Conservation (phyloP, 2,888 invertebrate species). For the Diaperis boleti region DNA sequence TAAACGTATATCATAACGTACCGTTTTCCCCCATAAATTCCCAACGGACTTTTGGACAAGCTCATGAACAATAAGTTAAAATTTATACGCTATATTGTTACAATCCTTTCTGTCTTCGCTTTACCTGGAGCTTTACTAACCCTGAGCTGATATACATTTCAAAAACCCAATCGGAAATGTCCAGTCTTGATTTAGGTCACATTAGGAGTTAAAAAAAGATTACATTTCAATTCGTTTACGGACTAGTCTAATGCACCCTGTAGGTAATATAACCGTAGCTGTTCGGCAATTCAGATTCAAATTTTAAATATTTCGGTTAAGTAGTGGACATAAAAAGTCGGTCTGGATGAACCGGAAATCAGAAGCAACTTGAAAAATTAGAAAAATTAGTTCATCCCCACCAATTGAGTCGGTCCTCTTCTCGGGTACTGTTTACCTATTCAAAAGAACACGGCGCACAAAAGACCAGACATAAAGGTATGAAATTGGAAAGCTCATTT, state of each 20-base stretch:
- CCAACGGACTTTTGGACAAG: conserved; percentile 51
- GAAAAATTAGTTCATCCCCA: not conserved
- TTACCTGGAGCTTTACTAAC: conserved; percentile 42
- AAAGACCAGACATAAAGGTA: conserved; percentile 33
- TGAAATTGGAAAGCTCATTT: conserved; percentile 40
- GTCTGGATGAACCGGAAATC: conserved; percentile 15
- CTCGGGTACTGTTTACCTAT: conserved; percentile 12
- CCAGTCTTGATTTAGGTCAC: conserved; percentile 63
- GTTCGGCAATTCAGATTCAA: conserved; percentile 20
- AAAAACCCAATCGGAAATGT: conserved; percentile 61
- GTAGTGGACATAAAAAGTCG: not conserved
- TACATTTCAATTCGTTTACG: conserved; percentile 48
- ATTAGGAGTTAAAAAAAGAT: conserved; percentile 57
- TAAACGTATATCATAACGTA: conserved; percentile 43
- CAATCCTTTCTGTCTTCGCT: conserved; percentile 54
- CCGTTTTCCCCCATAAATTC: conserved; percentile 48
- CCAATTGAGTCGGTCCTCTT: not conserved
- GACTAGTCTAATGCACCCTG: conserved; percentile 24
- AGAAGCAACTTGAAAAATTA: conserved; percentile 1
- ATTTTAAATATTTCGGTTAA: conserved; percentile 1
- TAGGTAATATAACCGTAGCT: conserved; percentile 20
- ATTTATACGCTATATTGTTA: conserved; percentile 60
- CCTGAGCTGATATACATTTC: conserved; percentile 16
- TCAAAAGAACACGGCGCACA: conserved; percentile 16
- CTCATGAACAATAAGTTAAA: conserved; percentile 54